Evolutionary conservation across 2,888 invertebrate genomes (phyloP).

Genomic region (Pinctada fucata): DNA sequence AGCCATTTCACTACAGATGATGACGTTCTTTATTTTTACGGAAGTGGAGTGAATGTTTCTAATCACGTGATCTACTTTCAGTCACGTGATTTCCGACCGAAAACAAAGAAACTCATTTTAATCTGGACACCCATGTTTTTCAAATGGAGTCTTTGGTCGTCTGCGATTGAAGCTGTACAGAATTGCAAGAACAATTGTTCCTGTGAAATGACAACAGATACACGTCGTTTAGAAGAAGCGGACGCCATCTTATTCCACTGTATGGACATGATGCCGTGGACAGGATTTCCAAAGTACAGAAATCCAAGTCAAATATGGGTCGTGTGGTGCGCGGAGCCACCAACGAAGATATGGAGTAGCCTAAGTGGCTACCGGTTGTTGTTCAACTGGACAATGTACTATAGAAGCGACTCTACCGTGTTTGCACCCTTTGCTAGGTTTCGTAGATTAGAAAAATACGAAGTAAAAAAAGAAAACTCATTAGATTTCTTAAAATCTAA

Average conservation of each 20-base stretch:
- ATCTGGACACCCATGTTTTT: not conserved
- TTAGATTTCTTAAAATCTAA: slow-evolving; percentile 34
- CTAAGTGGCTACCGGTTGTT: slow-evolving; percentile 46
- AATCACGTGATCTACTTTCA: not conserved
- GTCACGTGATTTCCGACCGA: not conserved
- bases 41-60: too few relatives aligned
- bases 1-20: too few relatives aligned
- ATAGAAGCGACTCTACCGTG: slow-evolving; percentile 59
- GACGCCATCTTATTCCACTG: slow-evolving; percentile 63
- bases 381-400: slow-evolving; percentile 66
- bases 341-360: slow-evolving; percentile 53
- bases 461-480: slow-evolving; percentile 34
- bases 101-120: not conserved
- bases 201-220: not conserved
- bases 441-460: slow-evolving; percentile 29
- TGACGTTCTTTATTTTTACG: too few relatives aligned
- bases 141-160: not conserved
- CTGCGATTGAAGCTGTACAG: not conserved
- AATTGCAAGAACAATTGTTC: not conserved
- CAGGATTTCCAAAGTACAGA: slow-evolving; percentile 49
- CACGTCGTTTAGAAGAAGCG: not conserved
- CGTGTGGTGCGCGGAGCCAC: slow-evolving; percentile 61
- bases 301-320: slow-evolving; percentile 62
- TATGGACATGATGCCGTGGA: slow-evolving; percentile 13
- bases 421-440: slow-evolving; percentile 53